These are phyloP conservation scores for Taxidea taxus DNA, from an alignment of 2,113 vertebrate genomes.

Conservation along the genomic window DNA sequence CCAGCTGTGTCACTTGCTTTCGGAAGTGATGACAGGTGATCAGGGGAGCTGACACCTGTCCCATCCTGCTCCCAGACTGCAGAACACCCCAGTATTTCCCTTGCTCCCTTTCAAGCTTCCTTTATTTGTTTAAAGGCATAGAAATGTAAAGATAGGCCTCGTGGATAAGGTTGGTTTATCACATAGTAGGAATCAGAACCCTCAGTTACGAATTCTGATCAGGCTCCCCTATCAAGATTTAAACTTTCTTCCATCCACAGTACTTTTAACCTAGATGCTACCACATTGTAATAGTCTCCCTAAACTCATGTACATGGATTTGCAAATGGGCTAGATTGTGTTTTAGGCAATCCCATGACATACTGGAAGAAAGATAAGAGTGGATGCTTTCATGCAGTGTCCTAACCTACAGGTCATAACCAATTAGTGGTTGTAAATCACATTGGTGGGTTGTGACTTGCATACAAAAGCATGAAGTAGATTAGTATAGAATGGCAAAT, in stretches of 20 bases:
- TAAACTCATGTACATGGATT: background rate
- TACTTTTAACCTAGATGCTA: background rate
- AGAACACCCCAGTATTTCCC: background rate
- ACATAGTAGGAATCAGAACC: background rate
- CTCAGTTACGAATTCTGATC: background rate
- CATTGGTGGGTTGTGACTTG: background rate
- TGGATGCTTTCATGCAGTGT: background rate
- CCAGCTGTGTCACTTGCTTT: background rate
- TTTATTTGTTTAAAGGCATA: background rate
- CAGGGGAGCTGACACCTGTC: background rate
- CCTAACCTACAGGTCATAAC: background rate
- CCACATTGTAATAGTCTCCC: background rate
- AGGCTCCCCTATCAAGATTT: background rate
- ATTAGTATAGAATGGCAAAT: background rate
- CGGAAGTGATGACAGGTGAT: background rate
- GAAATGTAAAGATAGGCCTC: background rate
- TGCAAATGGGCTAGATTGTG: background rate
- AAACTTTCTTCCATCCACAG: background rate
- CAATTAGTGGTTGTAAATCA: background rate
- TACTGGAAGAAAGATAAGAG: background rate
- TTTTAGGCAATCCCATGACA: background rate
- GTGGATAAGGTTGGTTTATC: background rate
- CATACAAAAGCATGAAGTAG: background rate
- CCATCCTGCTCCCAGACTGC: background rate
- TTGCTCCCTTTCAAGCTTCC: background rate